Conservation (phyloP, 2,113 vertebrate species). For the Seriola aureovittata region DNA sequence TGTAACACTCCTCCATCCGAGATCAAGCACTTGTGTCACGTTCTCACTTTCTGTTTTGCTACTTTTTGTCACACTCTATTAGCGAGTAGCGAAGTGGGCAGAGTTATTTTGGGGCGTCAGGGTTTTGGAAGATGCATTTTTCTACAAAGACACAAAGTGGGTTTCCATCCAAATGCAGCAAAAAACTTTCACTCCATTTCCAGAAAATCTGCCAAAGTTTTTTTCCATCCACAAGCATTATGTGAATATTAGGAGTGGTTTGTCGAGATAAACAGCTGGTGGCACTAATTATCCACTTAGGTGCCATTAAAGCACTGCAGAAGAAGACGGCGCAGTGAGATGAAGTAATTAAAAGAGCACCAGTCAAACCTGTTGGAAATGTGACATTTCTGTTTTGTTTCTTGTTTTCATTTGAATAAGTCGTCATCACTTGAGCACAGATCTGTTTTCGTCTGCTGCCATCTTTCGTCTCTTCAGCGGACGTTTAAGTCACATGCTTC, state of each 20-base stretch:
- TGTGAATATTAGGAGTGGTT: background rate
- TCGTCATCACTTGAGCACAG: no score
- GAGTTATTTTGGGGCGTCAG: background rate
- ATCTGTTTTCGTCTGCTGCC: no score
- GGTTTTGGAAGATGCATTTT: background rate
- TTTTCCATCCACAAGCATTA: background rate
- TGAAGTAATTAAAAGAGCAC: background rate
- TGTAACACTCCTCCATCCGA: constrained; percentile 12
- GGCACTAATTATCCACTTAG: no score
- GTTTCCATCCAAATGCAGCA: background rate
- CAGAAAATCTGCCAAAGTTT: background rate
- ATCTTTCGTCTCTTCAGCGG: no score
- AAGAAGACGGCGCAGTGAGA: background rate
- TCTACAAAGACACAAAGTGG: background rate
- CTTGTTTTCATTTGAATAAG: no score
- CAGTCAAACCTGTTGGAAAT: no score
- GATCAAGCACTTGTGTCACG: constrained; percentile 22
- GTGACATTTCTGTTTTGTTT: no score
- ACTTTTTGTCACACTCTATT: background rate
- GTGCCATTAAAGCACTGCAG: no score
- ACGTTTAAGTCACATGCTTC: no score
- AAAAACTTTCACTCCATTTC: background rate
- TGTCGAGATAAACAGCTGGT: no score
- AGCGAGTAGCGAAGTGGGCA: background rate
- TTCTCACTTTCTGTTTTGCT: background rate